phyloP scores from a whole-genome alignment of 2,113 vertebrate genomes.

The Columba janthina region DNA sequence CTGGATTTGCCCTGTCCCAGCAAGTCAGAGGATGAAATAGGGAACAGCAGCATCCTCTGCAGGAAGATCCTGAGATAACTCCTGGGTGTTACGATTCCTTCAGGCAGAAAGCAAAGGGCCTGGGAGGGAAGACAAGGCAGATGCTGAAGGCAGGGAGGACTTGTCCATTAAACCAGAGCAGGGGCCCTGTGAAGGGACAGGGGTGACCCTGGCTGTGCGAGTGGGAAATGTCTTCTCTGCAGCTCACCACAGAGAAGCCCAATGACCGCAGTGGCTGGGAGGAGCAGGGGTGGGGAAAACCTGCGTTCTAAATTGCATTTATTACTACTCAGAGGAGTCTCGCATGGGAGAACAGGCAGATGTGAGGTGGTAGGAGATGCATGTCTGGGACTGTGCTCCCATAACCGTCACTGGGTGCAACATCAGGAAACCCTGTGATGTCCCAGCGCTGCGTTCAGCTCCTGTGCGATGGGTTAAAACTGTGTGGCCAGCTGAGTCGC shows the following conservation, averaged over 20 bases:
- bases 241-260: neutral
- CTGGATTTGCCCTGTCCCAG: neutral
- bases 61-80: neutral
- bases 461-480: fast-evolving
- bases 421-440: neutral
- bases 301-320: fast-evolving
- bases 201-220: neutral
- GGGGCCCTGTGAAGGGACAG: neutral
- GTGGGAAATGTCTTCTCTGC: neutral
- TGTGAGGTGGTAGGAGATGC: neutral
- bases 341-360: neutral
- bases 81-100: neutral
- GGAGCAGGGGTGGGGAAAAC: neutral
- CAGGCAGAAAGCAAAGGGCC: neutral
- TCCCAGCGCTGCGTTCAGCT: neutral
- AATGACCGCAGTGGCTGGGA: fast-evolving
- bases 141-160: no score
- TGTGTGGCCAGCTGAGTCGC: neutral
- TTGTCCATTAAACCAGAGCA: neutral
- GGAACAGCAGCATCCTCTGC: neutral
- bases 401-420: fast-evolving
- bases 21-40: neutral
- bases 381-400: neutral
- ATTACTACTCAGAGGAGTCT: neutral
- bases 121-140: neutral